Conservation (phyloP, 1,140 invertebrate species). For the Bombus turneri region DNA sequence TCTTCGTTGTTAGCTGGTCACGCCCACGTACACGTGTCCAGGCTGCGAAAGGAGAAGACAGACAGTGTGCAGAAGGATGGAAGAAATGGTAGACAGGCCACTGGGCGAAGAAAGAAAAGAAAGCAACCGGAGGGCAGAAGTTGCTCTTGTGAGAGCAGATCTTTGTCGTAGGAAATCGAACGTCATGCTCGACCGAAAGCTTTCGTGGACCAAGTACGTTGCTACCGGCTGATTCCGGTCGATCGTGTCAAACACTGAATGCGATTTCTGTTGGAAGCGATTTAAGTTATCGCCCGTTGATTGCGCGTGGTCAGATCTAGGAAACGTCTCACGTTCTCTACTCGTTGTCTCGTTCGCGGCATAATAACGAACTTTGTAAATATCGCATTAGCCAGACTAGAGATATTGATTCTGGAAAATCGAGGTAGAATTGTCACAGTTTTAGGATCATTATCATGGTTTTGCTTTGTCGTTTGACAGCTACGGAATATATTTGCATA, state of each 20-base stretch:
- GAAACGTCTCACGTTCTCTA: not conserved
- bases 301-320: not conserved
- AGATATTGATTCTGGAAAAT: not conserved
- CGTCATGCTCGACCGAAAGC: constrained; percentile 68
- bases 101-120: constrained; percentile 6
- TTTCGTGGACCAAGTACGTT: constrained; percentile 65
- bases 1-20: constrained; percentile 27
- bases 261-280: constrained; percentile 43
- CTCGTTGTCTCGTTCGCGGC: not conserved
- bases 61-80: not conserved
- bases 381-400: not conserved
- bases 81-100: not conserved
- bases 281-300: constrained; percentile 40
- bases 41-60: constrained; percentile 50
- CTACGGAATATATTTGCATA: too few species aligned
- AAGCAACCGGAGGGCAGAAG: constrained; percentile 18
- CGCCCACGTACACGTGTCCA: constrained; percentile 53
- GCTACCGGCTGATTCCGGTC: constrained; percentile 61
- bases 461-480: too few species aligned
- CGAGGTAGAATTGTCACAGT: not conserved
- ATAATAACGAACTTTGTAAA: constrained; percentile 4
- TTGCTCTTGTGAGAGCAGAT: constrained; percentile 71
- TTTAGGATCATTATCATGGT: too few species aligned
- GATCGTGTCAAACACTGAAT: constrained; percentile 72
- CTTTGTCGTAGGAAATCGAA: constrained; percentile 74